Evolutionary conservation across 2,797 vertebrate genomes (phyloP).

Genomic region (Sebastes nivosus): DNA sequence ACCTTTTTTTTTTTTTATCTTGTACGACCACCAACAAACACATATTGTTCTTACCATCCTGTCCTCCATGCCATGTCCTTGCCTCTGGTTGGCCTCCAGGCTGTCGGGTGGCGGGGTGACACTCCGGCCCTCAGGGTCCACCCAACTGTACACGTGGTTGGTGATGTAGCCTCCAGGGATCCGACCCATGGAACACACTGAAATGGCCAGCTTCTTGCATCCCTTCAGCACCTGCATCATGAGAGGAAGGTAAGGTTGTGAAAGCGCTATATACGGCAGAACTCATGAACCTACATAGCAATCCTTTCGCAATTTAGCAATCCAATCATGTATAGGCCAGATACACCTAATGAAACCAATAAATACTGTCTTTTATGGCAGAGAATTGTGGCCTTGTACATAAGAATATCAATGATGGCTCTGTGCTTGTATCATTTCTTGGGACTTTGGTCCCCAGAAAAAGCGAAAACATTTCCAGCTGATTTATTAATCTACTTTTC

Average conservation of each 20-base stretch:
- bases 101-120: slow-evolving; percentile 87
- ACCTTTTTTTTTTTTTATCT: background rate
- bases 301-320: background rate
- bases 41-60: slow-evolving; percentile 84
- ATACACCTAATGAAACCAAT: background rate
- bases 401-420: background rate
- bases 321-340: background rate
- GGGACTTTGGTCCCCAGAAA: background rate
- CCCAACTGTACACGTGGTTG: slow-evolving; percentile 95
- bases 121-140: slow-evolving; percentile 88
- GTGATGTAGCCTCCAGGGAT: slow-evolving; percentile 90
- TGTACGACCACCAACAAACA: background rate
- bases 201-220: slow-evolving; percentile 90
- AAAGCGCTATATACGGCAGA: background rate
- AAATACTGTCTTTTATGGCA: background rate
- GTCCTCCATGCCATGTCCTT: slow-evolving; percentile 83
- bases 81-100: slow-evolving; percentile 71
- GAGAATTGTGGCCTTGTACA: background rate
- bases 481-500: background rate
- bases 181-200: slow-evolving; percentile 88
- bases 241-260: background rate
- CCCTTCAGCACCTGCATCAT: slow-evolving; percentile 90
- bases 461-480: background rate
- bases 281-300: background rate
- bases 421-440: background rate